A percentile compares a stretch with the other conserved stretches of the same genome.
phyloP scores from a whole-genome alignment of 1,140 invertebrate genomes.

The Orius insidiosus region DNA sequence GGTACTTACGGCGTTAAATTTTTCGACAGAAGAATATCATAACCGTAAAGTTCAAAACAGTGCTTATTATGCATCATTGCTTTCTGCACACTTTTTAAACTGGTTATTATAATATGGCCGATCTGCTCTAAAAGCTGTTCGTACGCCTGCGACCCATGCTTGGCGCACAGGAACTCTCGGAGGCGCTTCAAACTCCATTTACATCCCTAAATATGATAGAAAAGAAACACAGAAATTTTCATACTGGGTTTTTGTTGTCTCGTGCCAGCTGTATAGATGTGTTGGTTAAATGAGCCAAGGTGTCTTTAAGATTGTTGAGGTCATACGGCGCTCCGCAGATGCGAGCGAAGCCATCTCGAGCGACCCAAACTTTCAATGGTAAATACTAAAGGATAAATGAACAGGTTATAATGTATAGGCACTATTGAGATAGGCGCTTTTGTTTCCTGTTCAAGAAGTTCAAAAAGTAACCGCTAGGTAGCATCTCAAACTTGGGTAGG shows the following conservation, averaged over 20 bases:
- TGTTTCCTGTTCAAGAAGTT: too few species aligned
- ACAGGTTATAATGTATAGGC: too few species aligned
- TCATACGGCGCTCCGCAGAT: constrained; percentile 40
- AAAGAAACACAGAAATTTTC: background rate
- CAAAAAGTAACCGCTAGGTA: too few species aligned
- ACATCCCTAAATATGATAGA: constrained; percentile 20
- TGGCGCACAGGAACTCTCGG: constrained; percentile 25
- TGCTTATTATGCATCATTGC: constrained; percentile 29
- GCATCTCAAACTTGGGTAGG: too few species aligned
- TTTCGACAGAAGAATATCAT: constrained; percentile 44
- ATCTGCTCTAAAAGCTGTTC: constrained; percentile 36
- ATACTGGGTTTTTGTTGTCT: constrained; percentile 15
- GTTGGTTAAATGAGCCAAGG: constrained; percentile 38
- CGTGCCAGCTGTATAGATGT: constrained; percentile 35
- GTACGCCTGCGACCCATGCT: constrained; percentile 26
- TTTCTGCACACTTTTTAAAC: constrained; percentile 32
- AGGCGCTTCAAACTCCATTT: constrained; percentile 29
- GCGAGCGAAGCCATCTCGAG: constrained; percentile 39
- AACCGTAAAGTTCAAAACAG: constrained; percentile 47
- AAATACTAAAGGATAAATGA: constrained; percentile 25
- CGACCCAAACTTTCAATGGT: constrained; percentile 44
- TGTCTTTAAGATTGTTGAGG: constrained; percentile 29
- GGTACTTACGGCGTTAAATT: constrained; percentile 29
- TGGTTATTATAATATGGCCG: constrained; percentile 35
- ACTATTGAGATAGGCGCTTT: too few species aligned